These are phyloP conservation scores for Pteromalus puparum DNA, from an alignment of 1,140 invertebrate species.

Conservation along the genomic window DNA sequence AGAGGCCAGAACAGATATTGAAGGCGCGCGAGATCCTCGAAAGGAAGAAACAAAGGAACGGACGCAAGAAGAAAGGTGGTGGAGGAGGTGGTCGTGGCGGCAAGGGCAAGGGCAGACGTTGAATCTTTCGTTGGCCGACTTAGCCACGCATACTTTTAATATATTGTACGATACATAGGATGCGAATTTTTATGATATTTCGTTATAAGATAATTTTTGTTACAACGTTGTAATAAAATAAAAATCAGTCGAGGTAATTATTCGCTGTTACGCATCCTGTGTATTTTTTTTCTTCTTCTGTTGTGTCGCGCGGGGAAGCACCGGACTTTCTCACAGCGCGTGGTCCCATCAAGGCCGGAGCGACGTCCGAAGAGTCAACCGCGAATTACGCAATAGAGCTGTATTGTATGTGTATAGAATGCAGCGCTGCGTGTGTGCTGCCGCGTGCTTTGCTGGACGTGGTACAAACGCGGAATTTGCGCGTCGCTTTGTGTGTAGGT, in stretches of 20 bases:
- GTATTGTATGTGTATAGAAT: not conserved
- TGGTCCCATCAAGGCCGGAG: conserved; percentile 1
- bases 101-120: conserved; percentile 58
- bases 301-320: not conserved
- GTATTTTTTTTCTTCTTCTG: not conserved
- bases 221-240: conserved; percentile 31
- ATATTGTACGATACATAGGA: conserved; percentile 51
- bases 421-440: too few species aligned
- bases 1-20: conserved; percentile 82
- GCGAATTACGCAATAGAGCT: conserved; percentile 8
- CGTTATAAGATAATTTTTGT: conserved; percentile 12
- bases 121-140: not conserved
- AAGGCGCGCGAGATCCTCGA: conserved; percentile 79
- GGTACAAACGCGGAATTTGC: not conserved
- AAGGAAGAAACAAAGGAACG: conserved; percentile 73
- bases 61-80: conserved; percentile 65
- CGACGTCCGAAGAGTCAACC: not conserved
- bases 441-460: not conserved
- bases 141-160: not conserved
- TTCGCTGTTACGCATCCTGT: not conserved
- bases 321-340: not conserved
- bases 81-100: conserved; percentile 50
- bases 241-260: not conserved
- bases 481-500: too few species aligned
- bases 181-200: conserved; percentile 19